A percentile compares a stretch with the other conserved stretches of the same genome.
phyloP scores from a whole-genome alignment of 2,888 invertebrate genomes.

The Endotricha flammealis region DNA sequence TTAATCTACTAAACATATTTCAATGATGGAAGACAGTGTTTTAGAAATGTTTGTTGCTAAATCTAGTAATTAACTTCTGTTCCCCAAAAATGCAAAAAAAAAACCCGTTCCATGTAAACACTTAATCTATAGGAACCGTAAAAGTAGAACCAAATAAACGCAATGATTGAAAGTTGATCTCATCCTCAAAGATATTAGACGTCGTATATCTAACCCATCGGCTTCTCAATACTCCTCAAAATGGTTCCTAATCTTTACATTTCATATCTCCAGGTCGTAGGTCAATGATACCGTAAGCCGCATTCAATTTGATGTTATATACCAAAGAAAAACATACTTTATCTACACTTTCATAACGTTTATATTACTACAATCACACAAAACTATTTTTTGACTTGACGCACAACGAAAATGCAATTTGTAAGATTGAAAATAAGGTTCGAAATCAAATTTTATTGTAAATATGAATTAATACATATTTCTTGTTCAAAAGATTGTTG shows the following conservation, averaged over 20 bases:
- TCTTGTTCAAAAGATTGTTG: slow-evolving; percentile 39
- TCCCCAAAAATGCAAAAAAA: no score
- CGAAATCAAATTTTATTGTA: neutral
- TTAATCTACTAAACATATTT: no score
- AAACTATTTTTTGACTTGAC: neutral
- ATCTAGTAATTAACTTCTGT: no score
- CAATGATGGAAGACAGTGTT: no score
- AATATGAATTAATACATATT: neutral
- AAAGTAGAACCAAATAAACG: slow-evolving; percentile 1
- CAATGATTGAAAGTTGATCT: slow-evolving; percentile 23
- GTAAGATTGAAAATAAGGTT: neutral
- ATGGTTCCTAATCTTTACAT: slow-evolving; percentile 53
- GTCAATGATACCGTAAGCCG: slow-evolving; percentile 61
- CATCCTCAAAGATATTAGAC: slow-evolving; percentile 39
- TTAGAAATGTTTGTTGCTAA: no score
- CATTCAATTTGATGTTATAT: slow-evolving; percentile 9
- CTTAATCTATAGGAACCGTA: no score
- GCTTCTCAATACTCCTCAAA: slow-evolving; percentile 39
- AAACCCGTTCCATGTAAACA: no score
- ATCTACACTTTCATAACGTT: neutral
- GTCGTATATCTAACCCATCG: slow-evolving; percentile 49
- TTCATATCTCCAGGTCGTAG: slow-evolving; percentile 59
- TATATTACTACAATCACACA: neutral
- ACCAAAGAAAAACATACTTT: neutral
- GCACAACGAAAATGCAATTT: neutral